Percentiles rank a stretch among this genome's conserved stretches.
Conservation (phyloP, 2,888 invertebrate species). For the Gerris lacustris region DNA sequence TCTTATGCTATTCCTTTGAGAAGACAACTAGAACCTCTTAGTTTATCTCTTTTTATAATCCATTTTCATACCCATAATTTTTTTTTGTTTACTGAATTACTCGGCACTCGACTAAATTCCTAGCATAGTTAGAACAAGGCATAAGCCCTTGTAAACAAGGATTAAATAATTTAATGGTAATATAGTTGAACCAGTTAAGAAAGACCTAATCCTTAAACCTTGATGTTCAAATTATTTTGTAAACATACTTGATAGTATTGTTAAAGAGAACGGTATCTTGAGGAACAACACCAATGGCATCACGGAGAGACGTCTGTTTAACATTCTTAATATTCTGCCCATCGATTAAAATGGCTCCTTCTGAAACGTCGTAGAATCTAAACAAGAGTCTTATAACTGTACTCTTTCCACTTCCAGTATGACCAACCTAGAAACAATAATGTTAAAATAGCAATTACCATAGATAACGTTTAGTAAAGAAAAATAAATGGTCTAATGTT, state of each 20-base stretch:
- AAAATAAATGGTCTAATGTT: not conserved
- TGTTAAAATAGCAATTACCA: not conserved
- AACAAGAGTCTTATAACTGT: constrained; percentile 89
- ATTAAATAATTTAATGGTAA: too few relatives aligned
- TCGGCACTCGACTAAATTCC: too few relatives aligned
- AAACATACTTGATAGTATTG: constrained; percentile 61
- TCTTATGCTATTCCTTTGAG: too few relatives aligned
- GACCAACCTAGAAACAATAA: constrained; percentile 53
- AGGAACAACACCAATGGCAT: constrained; percentile 85
- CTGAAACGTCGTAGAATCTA: constrained; percentile 88
- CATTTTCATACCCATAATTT: too few relatives aligned
- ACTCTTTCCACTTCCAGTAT: constrained; percentile 87
- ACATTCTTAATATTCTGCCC: constrained; percentile 79
- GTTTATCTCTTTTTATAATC: too few relatives aligned
- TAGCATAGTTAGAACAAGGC: too few relatives aligned
- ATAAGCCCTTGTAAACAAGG: too few relatives aligned
- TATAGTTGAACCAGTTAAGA: too few relatives aligned
- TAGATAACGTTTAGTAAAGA: not conserved
- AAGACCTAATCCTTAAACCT: too few relatives aligned
- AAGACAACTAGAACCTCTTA: too few relatives aligned
- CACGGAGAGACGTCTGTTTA: constrained; percentile 68
- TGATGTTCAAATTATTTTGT: too few relatives aligned
- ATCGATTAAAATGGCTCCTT: constrained; percentile 76
- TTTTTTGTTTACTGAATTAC: too few relatives aligned
- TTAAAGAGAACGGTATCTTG: constrained; percentile 95